phyloP scores from a whole-genome alignment of 2,888 invertebrate genomes.

The Ariolimax columbianus region DNA sequence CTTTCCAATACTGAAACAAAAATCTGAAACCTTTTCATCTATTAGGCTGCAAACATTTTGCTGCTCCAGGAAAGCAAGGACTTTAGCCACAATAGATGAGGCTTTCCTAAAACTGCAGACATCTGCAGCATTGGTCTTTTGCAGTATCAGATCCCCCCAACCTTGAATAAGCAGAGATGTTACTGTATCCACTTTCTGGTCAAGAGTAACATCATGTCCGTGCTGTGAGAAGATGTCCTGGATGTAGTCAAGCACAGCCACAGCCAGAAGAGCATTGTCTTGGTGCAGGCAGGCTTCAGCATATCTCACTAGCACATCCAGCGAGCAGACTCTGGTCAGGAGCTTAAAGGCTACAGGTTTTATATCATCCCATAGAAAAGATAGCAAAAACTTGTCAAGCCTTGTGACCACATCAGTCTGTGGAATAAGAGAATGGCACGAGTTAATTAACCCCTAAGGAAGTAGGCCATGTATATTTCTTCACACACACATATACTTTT shows the following conservation, averaged over 20 bases:
- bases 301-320: constrained; percentile 16
- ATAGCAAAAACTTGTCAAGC: constrained; percentile 13
- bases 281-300: constrained; percentile 33
- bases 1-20: background rate
- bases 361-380: constrained; percentile 34
- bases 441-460: too few relatives aligned
- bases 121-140: constrained; percentile 17
- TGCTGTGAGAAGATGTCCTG: background rate
- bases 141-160: constrained; percentile 37
- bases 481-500: too few relatives aligned
- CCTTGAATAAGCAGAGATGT: constrained; percentile 21
- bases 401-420: constrained; percentile 17
- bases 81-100: background rate
- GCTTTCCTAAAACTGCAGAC: constrained; percentile 33
- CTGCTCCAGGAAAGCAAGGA: constrained; percentile 29
- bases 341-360: constrained; percentile 39
- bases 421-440: background rate
- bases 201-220: background rate
- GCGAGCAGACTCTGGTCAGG: constrained; percentile 24
- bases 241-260: constrained; percentile 33
- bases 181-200: background rate
- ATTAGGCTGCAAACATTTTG: background rate
- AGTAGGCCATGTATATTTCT: too few relatives aligned
- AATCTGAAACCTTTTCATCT: background rate
- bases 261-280: constrained; percentile 26